phyloP scores from a whole-genome alignment of 1,140 invertebrate species.

The Zeugodacus cucurbitae region DNA sequence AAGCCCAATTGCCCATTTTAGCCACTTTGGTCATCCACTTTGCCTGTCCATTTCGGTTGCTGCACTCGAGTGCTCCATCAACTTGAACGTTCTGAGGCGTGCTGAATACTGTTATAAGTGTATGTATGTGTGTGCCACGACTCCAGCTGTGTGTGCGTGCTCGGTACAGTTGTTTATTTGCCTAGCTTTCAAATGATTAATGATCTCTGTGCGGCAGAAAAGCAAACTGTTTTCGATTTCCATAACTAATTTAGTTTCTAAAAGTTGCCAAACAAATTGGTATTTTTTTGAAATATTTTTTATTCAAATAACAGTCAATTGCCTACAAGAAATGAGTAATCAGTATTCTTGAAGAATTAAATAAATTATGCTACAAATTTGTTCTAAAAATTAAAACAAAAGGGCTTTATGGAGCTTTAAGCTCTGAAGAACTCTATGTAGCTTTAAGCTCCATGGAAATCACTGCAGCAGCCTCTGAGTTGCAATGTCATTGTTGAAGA shows the following conservation, averaged over 20 bases:
- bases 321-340: no score
- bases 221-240: slow-evolving; percentile 26
- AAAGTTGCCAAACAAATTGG: slow-evolving; percentile 9
- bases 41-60: neutral
- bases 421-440: neutral
- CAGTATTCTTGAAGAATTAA: no score
- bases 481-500: neutral
- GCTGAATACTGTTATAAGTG: neutral
- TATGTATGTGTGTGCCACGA: neutral
- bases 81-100: neutral
- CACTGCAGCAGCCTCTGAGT: neutral
- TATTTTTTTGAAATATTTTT: neutral
- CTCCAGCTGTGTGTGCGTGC: neutral
- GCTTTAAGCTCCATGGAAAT: neutral
- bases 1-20: slow-evolving; percentile 21
- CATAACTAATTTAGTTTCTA: slow-evolving; percentile 16
- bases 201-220: neutral
- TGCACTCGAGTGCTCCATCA: neutral
- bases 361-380: no score
- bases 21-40: slow-evolving; percentile 23
- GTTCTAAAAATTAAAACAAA: no score
- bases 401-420: neutral
- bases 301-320: neutral
- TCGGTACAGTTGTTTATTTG: neutral
- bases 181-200: slow-evolving; percentile 1